These are phyloP conservation scores for Leptopilina syphax DNA, from an alignment of 2,888 invertebrate genomes.

Conservation along the genomic window DNA sequence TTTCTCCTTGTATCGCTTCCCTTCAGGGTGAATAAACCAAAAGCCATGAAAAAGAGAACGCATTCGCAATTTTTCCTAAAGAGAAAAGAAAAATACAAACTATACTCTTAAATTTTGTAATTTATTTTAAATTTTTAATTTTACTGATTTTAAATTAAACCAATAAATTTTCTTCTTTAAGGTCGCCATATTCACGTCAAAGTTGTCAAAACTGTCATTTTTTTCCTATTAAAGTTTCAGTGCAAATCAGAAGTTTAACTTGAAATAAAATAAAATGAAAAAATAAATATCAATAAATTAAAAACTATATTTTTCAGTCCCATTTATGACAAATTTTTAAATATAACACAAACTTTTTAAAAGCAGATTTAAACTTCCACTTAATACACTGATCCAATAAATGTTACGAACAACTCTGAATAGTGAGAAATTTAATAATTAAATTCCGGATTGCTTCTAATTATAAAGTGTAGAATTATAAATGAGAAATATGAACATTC, in stretches of 20 bases:
- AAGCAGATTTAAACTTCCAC: background rate
- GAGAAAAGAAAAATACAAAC: background rate
- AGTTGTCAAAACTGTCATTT: no score
- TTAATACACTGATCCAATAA: background rate
- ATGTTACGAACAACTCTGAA: background rate
- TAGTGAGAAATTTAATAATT: background rate
- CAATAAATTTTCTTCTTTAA: no score
- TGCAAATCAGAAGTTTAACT: no score
- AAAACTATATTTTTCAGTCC: no score
- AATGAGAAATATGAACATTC: background rate
- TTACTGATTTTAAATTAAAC: no score
- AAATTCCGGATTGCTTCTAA: background rate
- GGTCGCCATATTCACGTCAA: no score
- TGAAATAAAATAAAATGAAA: background rate
- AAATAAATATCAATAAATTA: background rate
- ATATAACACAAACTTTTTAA: background rate
- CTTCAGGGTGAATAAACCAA: background rate
- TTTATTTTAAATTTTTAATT: no score
- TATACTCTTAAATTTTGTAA: no score
- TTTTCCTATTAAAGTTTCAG: no score
- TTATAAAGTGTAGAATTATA: background rate
- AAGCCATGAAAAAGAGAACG: background rate
- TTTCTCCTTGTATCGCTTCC: slow-evolving; percentile 1
- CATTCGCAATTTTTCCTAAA: background rate
- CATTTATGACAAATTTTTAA: background rate